Evolutionary conservation across 2,797 vertebrate species (phyloP).

Genomic region (Calcarius lapponicus): DNA sequence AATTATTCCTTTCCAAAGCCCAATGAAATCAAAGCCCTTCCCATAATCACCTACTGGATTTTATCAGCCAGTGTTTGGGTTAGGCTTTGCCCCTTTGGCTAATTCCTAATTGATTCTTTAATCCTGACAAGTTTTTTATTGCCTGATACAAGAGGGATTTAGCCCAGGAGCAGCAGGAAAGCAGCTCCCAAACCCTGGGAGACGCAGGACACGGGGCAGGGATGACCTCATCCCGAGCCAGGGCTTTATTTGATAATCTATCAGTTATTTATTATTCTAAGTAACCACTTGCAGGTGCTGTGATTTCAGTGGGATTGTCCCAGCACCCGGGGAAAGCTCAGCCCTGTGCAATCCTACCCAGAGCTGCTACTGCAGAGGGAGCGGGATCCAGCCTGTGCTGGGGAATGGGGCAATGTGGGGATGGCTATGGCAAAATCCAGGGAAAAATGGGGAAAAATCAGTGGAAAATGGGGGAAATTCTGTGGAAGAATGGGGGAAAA

Average conservation of each 20-base stretch:
- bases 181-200: background rate
- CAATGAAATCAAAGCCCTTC: slow-evolving; percentile 29
- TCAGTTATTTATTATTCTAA: slow-evolving; percentile 62
- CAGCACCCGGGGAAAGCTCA: background rate
- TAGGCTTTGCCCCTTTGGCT: slow-evolving; percentile 50
- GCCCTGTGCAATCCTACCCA: background rate
- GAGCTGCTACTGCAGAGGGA: background rate
- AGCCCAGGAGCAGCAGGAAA: background rate
- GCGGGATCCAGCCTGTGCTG: rapidly evolving
- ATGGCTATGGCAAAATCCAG: background rate
- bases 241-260: slow-evolving; percentile 45
- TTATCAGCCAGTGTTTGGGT: slow-evolving; percentile 65
- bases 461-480: background rate
- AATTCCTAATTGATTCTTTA: slow-evolving; percentile 68
- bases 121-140: slow-evolving; percentile 62
- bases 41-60: slow-evolving; percentile 58
- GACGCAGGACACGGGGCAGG: background rate
- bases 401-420: background rate
- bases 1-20: slow-evolving; percentile 15
- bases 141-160: slow-evolving; percentile 58
- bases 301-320: background rate
- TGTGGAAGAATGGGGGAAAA: background rate
- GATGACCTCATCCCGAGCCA: slow-evolving; percentile 48
- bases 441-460: background rate
- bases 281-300: slow-evolving; percentile 64